Percentiles rank a stretch among this genome's conserved stretches.
Evolutionary conservation across 2,888 invertebrate species (phyloP).

Genomic region (Patella ulyssiponensis): DNA sequence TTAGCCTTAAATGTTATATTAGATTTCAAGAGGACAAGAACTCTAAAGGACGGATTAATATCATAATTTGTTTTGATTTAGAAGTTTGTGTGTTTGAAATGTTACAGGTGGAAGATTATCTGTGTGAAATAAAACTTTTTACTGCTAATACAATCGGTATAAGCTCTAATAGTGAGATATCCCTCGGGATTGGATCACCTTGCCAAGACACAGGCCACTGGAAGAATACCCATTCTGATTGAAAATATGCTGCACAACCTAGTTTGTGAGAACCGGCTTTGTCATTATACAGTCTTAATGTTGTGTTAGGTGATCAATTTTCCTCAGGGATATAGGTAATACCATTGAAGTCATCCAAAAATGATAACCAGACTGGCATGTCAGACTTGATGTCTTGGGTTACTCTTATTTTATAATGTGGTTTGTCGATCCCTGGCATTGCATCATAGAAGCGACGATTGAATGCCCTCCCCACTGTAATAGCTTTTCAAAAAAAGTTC

Average conservation of each 20-base stretch:
- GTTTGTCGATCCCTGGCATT: neutral
- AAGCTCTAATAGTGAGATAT: conserved; percentile 23
- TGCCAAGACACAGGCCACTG: conserved; percentile 15
- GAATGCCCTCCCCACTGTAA: neutral
- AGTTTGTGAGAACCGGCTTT: neutral
- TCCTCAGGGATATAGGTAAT: neutral
- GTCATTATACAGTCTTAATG: conserved; percentile 11
- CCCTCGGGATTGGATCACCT: neutral
- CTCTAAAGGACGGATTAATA: conserved; percentile 21
- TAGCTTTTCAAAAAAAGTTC: neutral
- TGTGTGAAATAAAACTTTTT: conserved; percentile 13
- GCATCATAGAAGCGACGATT: conserved; percentile 6
- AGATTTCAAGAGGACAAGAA: conserved; percentile 2
- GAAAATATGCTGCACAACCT: conserved; percentile 19
- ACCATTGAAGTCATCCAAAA: conserved; percentile 10
- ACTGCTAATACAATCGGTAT: conserved; percentile 17
- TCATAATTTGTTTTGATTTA: conserved; percentile 14
- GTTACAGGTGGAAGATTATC: conserved; percentile 17
- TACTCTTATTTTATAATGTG: neutral
- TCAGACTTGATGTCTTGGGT: neutral
- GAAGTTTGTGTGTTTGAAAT: conserved; percentile 22
- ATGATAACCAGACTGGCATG: neutral
- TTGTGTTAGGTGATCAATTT: neutral
- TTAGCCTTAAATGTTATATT: conserved; percentile 14
- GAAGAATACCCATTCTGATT: conserved; percentile 14